phyloP scores from a whole-genome alignment of 2,113 vertebrate genomes.

The Spea multiplicata region DNA sequence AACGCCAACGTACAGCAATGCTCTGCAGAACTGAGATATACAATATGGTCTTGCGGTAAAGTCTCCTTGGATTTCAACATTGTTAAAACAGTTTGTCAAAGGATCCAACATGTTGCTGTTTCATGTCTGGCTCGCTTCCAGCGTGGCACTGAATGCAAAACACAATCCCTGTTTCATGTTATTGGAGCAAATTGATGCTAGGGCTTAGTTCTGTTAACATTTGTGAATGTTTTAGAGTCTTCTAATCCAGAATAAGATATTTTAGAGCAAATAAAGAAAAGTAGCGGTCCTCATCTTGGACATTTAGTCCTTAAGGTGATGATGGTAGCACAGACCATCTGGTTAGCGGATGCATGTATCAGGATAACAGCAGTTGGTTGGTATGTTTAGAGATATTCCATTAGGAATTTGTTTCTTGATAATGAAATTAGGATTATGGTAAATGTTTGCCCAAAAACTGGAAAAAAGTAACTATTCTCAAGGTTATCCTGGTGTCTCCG shows the following conservation, averaged over 20 bases:
- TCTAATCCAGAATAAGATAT: neutral
- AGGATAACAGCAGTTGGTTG: too few species aligned
- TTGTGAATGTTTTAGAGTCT: neutral
- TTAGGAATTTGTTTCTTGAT: neutral
- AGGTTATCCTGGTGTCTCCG: too few species aligned
- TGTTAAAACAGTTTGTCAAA: slow-evolving; percentile 11
- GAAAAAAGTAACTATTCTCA: too few species aligned
- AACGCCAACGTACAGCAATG: neutral
- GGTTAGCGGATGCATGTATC: too few species aligned
- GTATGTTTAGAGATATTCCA: neutral
- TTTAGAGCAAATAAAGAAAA: neutral
- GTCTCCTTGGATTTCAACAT: slow-evolving; percentile 9
- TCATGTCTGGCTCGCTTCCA: slow-evolving; percentile 1
- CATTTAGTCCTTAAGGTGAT: too few species aligned
- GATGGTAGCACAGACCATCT: too few species aligned
- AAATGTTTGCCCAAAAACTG: too few species aligned
- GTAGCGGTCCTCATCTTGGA: too few species aligned
- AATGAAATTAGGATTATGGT: neutral
- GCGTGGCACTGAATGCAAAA: slow-evolving; percentile 18
- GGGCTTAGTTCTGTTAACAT: neutral
- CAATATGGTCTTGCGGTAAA: slow-evolving; percentile 8
- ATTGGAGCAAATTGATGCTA: neutral
- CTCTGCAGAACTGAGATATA: neutral
- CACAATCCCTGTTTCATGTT: slow-evolving; percentile 13
- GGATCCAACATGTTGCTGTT: slow-evolving; percentile 5